Evolutionary conservation across 1,140 invertebrate species (phyloP).

Genomic region (Zaprionus davidi): DNA sequence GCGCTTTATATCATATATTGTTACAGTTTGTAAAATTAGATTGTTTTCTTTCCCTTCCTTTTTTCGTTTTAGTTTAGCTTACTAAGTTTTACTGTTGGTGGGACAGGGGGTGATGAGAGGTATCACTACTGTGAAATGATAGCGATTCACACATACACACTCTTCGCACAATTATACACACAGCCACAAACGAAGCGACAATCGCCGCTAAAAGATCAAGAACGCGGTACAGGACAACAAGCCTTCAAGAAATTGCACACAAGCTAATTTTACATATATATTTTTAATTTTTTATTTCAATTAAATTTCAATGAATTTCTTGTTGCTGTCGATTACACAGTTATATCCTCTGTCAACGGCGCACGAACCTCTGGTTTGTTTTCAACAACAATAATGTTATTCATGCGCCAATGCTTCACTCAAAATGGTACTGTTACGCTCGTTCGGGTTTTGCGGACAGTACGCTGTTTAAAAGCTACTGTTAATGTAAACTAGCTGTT

Average conservation of each 20-base stretch:
- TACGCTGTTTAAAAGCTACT: slow-evolving; percentile 1
- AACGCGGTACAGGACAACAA: slow-evolving; percentile 19
- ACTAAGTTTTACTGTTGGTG: slow-evolving; percentile 20
- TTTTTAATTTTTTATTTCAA: slow-evolving; percentile 17
- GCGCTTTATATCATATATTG: not conserved
- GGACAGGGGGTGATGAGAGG: not conserved
- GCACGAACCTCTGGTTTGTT: slow-evolving; percentile 32
- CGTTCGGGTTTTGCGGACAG: not conserved
- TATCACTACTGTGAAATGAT: slow-evolving; percentile 3
- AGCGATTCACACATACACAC: slow-evolving; percentile 1
- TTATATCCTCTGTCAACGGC: slow-evolving; percentile 7
- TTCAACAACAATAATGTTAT: slow-evolving; percentile 22
- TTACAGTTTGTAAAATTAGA: not conserved
- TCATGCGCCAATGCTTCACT: slow-evolving; percentile 17
- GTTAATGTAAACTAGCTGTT: not conserved
- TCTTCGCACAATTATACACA: not conserved
- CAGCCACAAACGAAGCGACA: slow-evolving; percentile 15
- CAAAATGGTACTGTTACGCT: slow-evolving; percentile 29
- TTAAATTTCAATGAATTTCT: not conserved
- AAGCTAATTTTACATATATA: slow-evolving; percentile 14
- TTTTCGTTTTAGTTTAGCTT: slow-evolving; percentile 13
- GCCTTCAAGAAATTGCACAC: not conserved
- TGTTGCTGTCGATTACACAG: not conserved
- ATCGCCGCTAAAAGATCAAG: slow-evolving; percentile 18
- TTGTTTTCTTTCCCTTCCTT: not conserved